Evolutionary conservation across 2,797 vertebrate species (phyloP).

Genomic region (Urosaurus nigricauda): DNA sequence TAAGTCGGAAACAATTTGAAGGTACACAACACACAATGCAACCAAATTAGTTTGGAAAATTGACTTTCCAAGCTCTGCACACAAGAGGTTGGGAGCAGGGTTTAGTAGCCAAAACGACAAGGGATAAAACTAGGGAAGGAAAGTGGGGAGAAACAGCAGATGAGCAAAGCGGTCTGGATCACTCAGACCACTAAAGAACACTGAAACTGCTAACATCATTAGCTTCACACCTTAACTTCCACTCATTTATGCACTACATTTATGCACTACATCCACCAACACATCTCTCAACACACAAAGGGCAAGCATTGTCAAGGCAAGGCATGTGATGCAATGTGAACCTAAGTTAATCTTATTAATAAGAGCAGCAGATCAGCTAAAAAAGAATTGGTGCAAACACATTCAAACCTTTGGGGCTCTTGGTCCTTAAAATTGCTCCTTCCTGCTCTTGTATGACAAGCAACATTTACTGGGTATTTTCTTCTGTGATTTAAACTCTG

Average conservation of each 20-base stretch:
- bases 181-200: not conserved
- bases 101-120: not conserved
- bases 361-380: not conserved
- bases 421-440: not conserved
- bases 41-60: too few relatives aligned
- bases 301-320: not conserved
- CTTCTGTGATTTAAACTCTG: too few relatives aligned
- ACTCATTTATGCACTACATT: not conserved
- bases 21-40: too few relatives aligned
- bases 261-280: not conserved
- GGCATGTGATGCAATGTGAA: not conserved
- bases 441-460: not conserved
- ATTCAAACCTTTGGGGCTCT: not conserved
- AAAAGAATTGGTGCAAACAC: not conserved
- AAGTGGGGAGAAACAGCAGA: not conserved
- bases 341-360: not conserved
- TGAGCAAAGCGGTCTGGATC: not conserved
- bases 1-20: too few relatives aligned
- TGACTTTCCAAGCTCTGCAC: not conserved
- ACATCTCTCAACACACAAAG: not conserved
- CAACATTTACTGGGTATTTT: not conserved
- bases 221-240: not conserved
- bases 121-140: not conserved
- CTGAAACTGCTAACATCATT: not conserved
- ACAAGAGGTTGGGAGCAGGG: too few relatives aligned